Conservation (phyloP, 2,888 invertebrate genomes). For the Herminia tarsipennalis region DNA sequence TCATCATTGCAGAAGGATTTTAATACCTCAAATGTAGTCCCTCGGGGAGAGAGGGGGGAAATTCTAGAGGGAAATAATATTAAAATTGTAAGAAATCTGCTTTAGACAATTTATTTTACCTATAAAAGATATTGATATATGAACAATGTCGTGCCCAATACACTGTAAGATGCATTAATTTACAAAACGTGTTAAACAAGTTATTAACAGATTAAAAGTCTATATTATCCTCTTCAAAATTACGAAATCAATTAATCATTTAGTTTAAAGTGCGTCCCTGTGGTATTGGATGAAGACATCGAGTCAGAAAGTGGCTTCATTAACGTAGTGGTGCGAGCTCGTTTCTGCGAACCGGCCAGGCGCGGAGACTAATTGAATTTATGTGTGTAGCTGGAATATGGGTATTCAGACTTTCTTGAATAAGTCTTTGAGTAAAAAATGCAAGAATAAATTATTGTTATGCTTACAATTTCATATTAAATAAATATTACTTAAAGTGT, state of each 20-base stretch:
- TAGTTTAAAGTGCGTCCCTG: constrained; percentile 56
- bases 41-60: too few relatives aligned
- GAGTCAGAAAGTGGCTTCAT: constrained; percentile 71
- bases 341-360: constrained; percentile 58
- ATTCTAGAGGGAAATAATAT: too few relatives aligned
- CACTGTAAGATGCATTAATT: too few relatives aligned
- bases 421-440: background rate
- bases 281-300: constrained; percentile 72
- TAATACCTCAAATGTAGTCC: too few relatives aligned
- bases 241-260: constrained; percentile 5
- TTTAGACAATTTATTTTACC: too few relatives aligned
- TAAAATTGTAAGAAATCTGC: too few relatives aligned
- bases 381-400: constrained; percentile 25
- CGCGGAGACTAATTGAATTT: constrained; percentile 66
- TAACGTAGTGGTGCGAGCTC: constrained; percentile 50
- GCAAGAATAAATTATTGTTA: background rate
- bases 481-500: too few relatives aligned
- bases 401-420: background rate
- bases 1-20: too few relatives aligned
- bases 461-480: too few relatives aligned
- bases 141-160: too few relatives aligned
- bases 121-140: too few relatives aligned
- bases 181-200: background rate
- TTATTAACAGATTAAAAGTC: background rate
- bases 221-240: background rate